Evolutionary conservation across 2,113 vertebrate species (phyloP).

Genomic region (Pantherophis guttatus): DNA sequence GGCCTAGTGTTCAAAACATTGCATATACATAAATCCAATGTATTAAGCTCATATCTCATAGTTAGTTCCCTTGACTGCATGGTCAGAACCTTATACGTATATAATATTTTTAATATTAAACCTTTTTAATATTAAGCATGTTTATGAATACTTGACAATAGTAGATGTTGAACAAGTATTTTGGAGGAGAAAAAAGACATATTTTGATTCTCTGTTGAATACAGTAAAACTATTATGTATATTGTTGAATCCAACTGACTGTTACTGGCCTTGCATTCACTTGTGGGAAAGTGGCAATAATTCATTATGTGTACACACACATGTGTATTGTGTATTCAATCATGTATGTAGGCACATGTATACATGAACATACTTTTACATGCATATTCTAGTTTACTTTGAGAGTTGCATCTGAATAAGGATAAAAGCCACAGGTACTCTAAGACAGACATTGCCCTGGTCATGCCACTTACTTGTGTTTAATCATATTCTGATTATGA

Average conservation of each 20-base stretch:
- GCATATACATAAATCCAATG: neutral
- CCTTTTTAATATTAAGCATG: neutral
- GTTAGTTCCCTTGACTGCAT: neutral
- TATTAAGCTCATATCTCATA: neutral
- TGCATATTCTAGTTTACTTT: neutral
- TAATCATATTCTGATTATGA: conserved; percentile 81
- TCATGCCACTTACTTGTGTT: conserved; percentile 78
- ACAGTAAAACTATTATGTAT: neutral
- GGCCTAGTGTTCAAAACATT: neutral
- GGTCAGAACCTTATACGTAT: neutral
- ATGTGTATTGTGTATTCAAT: neutral
- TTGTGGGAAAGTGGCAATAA: neutral
- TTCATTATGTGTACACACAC: neutral
- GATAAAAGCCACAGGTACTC: neutral
- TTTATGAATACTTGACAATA: neutral
- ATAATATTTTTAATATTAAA: neutral
- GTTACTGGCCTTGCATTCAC: neutral
- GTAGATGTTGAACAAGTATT: neutral
- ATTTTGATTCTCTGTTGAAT: neutral
- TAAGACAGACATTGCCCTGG: neutral
- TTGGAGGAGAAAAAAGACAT: neutral
- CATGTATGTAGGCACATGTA: neutral
- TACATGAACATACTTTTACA: neutral
- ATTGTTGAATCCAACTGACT: neutral
- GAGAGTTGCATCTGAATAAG: neutral